A percentile compares a stretch with the other conserved stretches of the same genome.
Evolutionary conservation across 2,888 invertebrate genomes (phyloP).

Genomic region (Diloba caeruleocephala): DNA sequence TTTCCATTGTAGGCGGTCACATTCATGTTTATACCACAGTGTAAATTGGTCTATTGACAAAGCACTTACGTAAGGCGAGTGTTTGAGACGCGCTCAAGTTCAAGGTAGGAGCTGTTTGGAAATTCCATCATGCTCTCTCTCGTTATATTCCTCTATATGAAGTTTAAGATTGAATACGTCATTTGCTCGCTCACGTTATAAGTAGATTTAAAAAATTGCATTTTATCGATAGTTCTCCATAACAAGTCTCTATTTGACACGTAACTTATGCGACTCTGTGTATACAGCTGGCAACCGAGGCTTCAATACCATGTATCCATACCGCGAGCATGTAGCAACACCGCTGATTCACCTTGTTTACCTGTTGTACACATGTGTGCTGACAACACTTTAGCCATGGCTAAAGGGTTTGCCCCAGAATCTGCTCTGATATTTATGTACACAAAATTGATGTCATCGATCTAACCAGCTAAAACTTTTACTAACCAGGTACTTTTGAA

Average conservation of each 20-base stretch:
- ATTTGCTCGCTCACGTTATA: neutral
- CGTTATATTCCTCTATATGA: slow-evolving; percentile 17
- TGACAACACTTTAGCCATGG: slow-evolving; percentile 53
- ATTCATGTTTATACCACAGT: slow-evolving; percentile 62
- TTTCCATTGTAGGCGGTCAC: slow-evolving; percentile 64
- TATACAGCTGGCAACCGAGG: slow-evolving; percentile 73
- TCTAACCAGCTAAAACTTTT: slow-evolving; percentile 16
- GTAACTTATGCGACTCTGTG: slow-evolving; percentile 56
- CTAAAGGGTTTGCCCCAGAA: slow-evolving; percentile 62
- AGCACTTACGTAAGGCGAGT: slow-evolving; percentile 78
- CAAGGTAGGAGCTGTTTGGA: slow-evolving; percentile 71
- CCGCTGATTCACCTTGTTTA: slow-evolving; percentile 79
- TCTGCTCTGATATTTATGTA: slow-evolving; percentile 44
- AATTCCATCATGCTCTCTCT: slow-evolving; percentile 54
- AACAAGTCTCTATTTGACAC: slow-evolving; percentile 17
- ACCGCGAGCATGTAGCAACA: slow-evolving; percentile 67
- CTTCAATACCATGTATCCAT: slow-evolving; percentile 68
- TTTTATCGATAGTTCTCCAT: slow-evolving; percentile 33
- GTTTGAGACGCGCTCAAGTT: slow-evolving; percentile 77
- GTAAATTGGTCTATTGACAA: slow-evolving; percentile 80
- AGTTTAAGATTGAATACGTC: slow-evolving; percentile 12
- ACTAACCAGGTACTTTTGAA: slow-evolving; percentile 19
- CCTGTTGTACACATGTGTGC: slow-evolving; percentile 54
- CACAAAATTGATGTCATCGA: slow-evolving; percentile 53
- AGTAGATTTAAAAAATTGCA: slow-evolving; percentile 4